Evolutionary conservation across 1,140 invertebrate species (phyloP), one percentile per base, ranked within the genome.

Genomic region (Aphelinus certus): DNA sequence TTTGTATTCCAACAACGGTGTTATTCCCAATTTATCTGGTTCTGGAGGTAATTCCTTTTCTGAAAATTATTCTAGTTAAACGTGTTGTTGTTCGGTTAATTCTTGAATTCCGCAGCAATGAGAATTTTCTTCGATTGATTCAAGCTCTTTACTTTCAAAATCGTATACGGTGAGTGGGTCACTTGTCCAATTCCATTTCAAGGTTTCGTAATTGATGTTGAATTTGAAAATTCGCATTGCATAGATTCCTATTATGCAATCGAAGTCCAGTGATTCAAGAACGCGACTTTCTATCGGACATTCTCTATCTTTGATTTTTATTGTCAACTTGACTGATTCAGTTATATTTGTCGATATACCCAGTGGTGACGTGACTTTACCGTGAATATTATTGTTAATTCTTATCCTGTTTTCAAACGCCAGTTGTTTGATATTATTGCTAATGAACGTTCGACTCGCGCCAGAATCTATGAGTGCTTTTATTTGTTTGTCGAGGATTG

Each of bases 1-100:
- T 45, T 56, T n/a, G 61, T 60, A 9, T 5, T 70, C 6, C 42
- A 46, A 65, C 6, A 9, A 67, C 53, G 9, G n/a, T 73, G 43
- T 64, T 49, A 3, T 65, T 26, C 49, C 7, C 7, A 65, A 5
- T 26, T 26, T 58, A 42, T 42, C n/a, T 3, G 57, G 7, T 9
- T 9, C 3, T 58, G 4, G 6, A 1, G 57, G n/a, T 42, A 58
- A 26, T n/a, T 58, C n/a, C 1, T 58, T 6, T 3, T 58, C 7
- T 58, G 43, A 26, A 58, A 58, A 2, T n/a, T n/a, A 5, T 2
- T 3, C 6, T 2, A 58, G 43, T n/a, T 4, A 26, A 0, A 26
- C 43, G 1, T 58, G 5, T 9, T 42, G n/a, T 42, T n/a, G 1
- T 1, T 6, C 2, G 7, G 2, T 26, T 2, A 58, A 10, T 6